A percentile compares a stretch with the other conserved stretches of the same genome.
Evolutionary conservation across 2,797 vertebrate genomes (phyloP).

Genomic region (Apodemus agrarius): DNA sequence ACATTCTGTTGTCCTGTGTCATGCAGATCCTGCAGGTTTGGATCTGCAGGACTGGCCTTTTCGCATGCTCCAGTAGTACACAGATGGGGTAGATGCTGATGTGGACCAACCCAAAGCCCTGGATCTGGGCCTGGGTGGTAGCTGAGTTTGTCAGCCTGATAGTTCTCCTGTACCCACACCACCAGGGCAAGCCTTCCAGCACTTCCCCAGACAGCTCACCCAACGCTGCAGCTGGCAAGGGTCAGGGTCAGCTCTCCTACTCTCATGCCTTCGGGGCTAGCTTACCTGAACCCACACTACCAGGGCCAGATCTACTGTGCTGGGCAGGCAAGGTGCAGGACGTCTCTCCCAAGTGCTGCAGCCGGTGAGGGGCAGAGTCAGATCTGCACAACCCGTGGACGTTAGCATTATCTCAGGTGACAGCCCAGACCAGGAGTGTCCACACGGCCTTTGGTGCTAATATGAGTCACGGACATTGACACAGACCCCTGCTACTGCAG

Average conservation of each 20-base stretch:
- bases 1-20: not conserved
- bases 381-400: not conserved
- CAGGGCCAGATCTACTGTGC: not conserved
- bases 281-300: not conserved
- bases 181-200: not conserved
- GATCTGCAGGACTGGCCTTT: not conserved
- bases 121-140: not conserved
- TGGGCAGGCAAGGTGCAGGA: not conserved
- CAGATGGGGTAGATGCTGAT: not conserved
- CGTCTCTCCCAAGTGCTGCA: not conserved
- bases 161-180: not conserved
- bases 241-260: not conserved
- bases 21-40: not conserved
- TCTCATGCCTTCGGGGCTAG: no score
- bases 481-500: not conserved
- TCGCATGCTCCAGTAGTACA: not conserved
- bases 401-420: not conserved
- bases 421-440: not conserved
- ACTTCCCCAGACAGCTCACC: not conserved
- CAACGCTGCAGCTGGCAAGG: not conserved
- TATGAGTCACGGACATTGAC: not conserved
- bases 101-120: not conserved
- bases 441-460: not conserved
- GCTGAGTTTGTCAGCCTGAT: not conserved
- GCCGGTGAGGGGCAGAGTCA: not conserved